These are phyloP conservation scores for Lobophora halterata DNA, from an alignment of 2,888 invertebrate genomes.

Conservation along the genomic window DNA sequence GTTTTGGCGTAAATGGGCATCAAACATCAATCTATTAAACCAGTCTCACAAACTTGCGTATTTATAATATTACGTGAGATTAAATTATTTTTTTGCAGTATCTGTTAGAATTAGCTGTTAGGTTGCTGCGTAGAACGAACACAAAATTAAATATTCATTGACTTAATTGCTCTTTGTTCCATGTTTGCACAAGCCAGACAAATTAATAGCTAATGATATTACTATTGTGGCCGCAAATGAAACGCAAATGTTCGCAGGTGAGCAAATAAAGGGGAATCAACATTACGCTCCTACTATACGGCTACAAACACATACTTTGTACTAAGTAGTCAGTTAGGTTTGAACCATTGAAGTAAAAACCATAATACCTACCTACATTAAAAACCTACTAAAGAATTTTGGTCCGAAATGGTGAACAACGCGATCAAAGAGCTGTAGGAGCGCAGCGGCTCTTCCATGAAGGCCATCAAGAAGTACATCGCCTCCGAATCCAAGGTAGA, in stretches of 20 bases:
- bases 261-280: constrained; percentile 21
- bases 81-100: too few species aligned
- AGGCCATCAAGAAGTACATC: constrained; percentile 83
- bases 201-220: constrained; percentile 42
- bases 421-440: constrained; percentile 78
- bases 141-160: constrained; percentile 23
- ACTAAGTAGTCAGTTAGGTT: too few species aligned
- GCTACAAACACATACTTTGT: too few species aligned
- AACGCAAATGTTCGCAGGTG: constrained; percentile 17
- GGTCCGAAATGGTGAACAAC: constrained; percentile 75
- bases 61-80: too few species aligned
- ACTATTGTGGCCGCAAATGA: constrained; percentile 28
- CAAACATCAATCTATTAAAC: too few species aligned
- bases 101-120: too few species aligned
- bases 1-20: too few species aligned
- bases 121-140: too few species aligned
- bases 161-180: constrained; percentile 20
- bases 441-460: constrained; percentile 80
- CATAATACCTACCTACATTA: too few species aligned
- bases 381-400: constrained; percentile 52
- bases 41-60: too few species aligned
- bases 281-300: too few species aligned
- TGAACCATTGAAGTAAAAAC: too few species aligned
- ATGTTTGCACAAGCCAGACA: constrained; percentile 26
- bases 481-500: constrained; percentile 81